These are phyloP conservation scores for Dicaeum eximium DNA, from an alignment of 2,113 vertebrate genomes.

Conservation along the genomic window DNA sequence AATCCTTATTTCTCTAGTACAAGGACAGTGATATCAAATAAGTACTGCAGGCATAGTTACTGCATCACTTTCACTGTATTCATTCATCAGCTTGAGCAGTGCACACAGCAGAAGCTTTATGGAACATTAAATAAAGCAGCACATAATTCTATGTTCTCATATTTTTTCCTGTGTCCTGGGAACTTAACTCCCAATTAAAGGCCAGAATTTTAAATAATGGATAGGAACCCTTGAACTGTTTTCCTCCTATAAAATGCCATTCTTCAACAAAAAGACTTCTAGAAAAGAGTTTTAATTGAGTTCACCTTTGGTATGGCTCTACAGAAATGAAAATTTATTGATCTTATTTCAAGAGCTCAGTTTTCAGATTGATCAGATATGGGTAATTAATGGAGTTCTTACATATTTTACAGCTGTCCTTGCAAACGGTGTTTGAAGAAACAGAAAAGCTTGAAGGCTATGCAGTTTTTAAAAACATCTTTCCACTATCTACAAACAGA, in stretches of 20 bases:
- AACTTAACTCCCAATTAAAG: background rate
- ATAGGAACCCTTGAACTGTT: background rate
- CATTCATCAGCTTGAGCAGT: background rate
- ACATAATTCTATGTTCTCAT: background rate
- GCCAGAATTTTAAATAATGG: background rate
- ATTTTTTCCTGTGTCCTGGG: background rate
- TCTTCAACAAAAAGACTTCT: background rate
- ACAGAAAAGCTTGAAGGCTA: slow-evolving; percentile 51
- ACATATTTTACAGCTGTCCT: slow-evolving; percentile 62
- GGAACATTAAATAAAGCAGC: background rate
- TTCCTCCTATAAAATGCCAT: background rate
- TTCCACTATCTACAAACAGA: slow-evolving; percentile 27
- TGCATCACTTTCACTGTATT: background rate
- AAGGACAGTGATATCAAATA: background rate
- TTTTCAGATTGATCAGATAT: background rate
- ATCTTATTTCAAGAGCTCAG: background rate
- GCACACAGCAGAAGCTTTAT: background rate
- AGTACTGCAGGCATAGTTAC: background rate
- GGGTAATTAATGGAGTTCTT: background rate
- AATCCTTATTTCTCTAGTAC: background rate
- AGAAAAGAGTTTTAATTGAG: background rate
- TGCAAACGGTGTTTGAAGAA: slow-evolving; percentile 49
- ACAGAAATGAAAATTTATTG: background rate
- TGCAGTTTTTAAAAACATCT: slow-evolving; percentile 50
- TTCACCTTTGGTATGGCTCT: background rate